A percentile compares a stretch with the other conserved stretches of the same genome.
Evolutionary conservation across 2,113 vertebrate species (phyloP).

Genomic region (Panthera uncia): DNA sequence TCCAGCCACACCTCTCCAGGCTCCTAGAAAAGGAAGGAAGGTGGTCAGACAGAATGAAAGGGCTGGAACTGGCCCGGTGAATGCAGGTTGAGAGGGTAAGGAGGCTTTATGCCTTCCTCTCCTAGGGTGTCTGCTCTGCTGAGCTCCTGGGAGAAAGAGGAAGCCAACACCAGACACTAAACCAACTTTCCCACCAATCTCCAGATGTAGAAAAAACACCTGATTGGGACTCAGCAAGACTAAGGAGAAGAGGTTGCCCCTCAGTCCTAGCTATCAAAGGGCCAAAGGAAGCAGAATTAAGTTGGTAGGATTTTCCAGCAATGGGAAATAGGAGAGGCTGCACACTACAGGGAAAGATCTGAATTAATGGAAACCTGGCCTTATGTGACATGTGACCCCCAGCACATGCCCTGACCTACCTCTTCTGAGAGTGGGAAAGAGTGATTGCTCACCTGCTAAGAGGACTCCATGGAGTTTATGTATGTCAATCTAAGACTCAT

Average conservation of each 20-base stretch:
- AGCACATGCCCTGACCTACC: neutral
- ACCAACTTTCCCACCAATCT: neutral
- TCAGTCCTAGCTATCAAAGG: neutral
- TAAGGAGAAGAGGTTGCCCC: neutral
- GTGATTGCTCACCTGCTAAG: neutral
- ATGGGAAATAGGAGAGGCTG: neutral
- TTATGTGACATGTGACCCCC: neutral
- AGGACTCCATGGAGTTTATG: neutral
- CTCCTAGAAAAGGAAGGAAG: constrained; percentile 74
- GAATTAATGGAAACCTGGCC: neutral
- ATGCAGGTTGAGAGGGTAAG: neutral
- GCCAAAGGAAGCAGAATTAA: constrained; percentile 30
- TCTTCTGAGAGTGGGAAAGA: neutral
- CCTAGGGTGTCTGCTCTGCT: neutral
- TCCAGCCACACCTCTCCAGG: constrained; percentile 74
- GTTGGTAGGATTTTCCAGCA: constrained; percentile 3
- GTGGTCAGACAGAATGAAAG: constrained; percentile 37
- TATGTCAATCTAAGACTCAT: neutral
- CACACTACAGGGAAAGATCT: neutral
- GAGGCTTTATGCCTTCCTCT: neutral
- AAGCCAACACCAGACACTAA: constrained; percentile 7
- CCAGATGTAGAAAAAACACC: neutral
- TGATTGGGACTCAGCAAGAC: neutral
- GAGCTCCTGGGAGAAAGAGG: constrained; percentile 24
- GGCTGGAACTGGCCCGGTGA: neutral